Base-by-base conservation (phyloP, 2,113 vertebrate species). In the Chaetodon auriga region DNA sequence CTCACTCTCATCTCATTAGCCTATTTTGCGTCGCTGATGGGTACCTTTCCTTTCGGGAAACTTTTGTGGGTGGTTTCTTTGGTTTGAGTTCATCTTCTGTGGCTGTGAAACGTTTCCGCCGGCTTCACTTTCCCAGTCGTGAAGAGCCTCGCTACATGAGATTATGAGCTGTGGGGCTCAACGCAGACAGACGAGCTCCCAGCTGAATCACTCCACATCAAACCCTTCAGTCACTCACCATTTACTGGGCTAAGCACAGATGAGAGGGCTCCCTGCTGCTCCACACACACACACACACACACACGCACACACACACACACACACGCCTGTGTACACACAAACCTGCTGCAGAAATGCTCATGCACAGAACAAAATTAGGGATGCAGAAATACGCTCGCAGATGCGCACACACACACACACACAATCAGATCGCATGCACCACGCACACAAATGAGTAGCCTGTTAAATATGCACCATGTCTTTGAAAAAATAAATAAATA, bases 241-340 rank as follows among this genome's bases (percentile, higher is more conserved):
- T 92, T 93, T 93, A 94, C 91, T 88, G 85, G 88, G 88, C 87
- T 94, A 90, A 94, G 92, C 88, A 85, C 87, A 88, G 87, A 93
- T 92, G 91, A 92, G 92, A 93, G 84, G 84, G 78, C 74, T 84
- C 68, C 91, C 86, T 10, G 12, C 74, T 72, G 83, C 68, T 75
- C 36, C 63, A 18, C 63, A 57, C 63, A 38, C 73, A 61, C 57
- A 62, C 71, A 75, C 72, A 45, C 43, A 62, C 71, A 63, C 58
- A 62, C 71, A 63, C 58, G 51, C 71, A 45, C 43, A 62, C 71
- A 57, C 62, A 38, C 73, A 61, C 57, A 62, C 71, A 75, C 72
- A 45, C 43, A 62, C 71, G 43, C 58, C 83, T 83, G 83, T 83
- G 53, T 76, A 85, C 76, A 65, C 77, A 68, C 73, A 85, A 86